Percentiles rank a stretch among this genome's conserved stretches.
Evolutionary conservation across 1,140 invertebrate genomes (phyloP).

Genomic region (Cylas formicarius): DNA sequence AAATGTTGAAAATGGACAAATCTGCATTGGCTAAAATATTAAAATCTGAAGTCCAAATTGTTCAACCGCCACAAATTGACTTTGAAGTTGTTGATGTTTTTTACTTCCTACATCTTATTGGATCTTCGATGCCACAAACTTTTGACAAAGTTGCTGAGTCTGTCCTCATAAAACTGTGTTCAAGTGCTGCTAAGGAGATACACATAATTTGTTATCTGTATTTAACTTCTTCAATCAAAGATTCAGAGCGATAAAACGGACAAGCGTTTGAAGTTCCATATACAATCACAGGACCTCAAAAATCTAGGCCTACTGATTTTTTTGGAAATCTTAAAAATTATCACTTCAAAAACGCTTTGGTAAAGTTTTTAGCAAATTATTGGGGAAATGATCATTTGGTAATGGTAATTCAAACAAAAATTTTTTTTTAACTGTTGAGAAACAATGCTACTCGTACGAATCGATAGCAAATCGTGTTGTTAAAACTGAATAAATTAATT

Average conservation of each 20-base stretch:
- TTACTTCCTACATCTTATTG: slow-evolving; percentile 11
- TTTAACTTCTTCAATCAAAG: slow-evolving; percentile 37
- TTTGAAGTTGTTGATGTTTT: slow-evolving; percentile 7
- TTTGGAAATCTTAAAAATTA: slow-evolving; percentile 34
- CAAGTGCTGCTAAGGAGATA: slow-evolving; percentile 22
- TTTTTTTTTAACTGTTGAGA: slow-evolving; percentile 28
- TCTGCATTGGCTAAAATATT: slow-evolving; percentile 25
- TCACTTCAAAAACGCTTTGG: slow-evolving; percentile 36
- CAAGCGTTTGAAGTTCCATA: slow-evolving; percentile 33
- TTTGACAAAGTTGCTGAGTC: slow-evolving; percentile 13
- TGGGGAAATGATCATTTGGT: slow-evolving; percentile 33
- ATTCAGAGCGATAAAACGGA: slow-evolving; percentile 33
- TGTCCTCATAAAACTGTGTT: slow-evolving; percentile 9
- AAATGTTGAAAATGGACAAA: slow-evolving; percentile 29
- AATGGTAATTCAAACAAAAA: slow-evolving; percentile 35
- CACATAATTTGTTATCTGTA: slow-evolving; percentile 38
- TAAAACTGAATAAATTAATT: slow-evolving; percentile 30
- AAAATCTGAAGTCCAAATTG: slow-evolving; percentile 8
- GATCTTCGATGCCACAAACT: slow-evolving; percentile 7
- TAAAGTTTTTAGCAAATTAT: slow-evolving; percentile 33
- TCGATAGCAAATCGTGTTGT: slow-evolving; percentile 6
- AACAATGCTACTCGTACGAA: slow-evolving; percentile 21
- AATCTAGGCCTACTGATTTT: slow-evolving; percentile 35
- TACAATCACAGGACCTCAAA: slow-evolving; percentile 30
- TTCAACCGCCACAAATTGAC: slow-evolving; percentile 2